phyloP scores from a whole-genome alignment of 2,113 vertebrate species.

The Actinemys pallida region DNA sequence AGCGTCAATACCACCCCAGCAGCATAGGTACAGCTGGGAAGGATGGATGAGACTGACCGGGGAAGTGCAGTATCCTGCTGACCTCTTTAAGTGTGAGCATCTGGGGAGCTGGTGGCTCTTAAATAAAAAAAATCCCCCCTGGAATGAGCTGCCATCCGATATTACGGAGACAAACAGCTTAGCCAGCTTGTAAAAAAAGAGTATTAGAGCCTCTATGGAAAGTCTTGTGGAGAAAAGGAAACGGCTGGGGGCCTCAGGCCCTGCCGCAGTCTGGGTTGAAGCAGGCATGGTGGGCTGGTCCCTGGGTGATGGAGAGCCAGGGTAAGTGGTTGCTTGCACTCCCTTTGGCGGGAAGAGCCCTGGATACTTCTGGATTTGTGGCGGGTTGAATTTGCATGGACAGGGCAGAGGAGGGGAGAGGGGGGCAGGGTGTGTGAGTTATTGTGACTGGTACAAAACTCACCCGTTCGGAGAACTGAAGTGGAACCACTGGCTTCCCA shows the following conservation, averaged over 20 bases:
- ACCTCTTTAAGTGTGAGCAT: not conserved
- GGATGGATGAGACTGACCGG: not conserved
- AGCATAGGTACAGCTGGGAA: not conserved
- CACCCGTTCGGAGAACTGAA: not conserved
- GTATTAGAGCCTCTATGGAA: not conserved
- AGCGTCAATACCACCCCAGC: not conserved
- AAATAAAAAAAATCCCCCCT: not conserved
- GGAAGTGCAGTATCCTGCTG: not conserved
- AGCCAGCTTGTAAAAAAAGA: not conserved
- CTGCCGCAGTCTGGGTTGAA: accelerated
- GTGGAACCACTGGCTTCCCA: not conserved
- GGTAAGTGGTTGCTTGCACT: not conserved
- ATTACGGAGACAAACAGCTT: not conserved
- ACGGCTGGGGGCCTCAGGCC: not conserved
- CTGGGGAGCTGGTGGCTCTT: not conserved
- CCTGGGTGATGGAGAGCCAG: not conserved
- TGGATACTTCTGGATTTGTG: not conserved
- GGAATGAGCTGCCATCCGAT: not conserved
- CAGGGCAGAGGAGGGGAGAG: not conserved
- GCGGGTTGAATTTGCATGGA: not conserved
- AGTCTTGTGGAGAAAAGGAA: not conserved
- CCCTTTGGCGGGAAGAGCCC: not conserved
- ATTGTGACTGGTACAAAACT: not conserved
- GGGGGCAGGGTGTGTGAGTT: not conserved
- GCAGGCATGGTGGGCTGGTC: accelerated